Percentiles rank a stretch among this genome's conserved stretches.
Conservation (phyloP, 2,113 vertebrate genomes). For the Mionectes macconnelli region DNA sequence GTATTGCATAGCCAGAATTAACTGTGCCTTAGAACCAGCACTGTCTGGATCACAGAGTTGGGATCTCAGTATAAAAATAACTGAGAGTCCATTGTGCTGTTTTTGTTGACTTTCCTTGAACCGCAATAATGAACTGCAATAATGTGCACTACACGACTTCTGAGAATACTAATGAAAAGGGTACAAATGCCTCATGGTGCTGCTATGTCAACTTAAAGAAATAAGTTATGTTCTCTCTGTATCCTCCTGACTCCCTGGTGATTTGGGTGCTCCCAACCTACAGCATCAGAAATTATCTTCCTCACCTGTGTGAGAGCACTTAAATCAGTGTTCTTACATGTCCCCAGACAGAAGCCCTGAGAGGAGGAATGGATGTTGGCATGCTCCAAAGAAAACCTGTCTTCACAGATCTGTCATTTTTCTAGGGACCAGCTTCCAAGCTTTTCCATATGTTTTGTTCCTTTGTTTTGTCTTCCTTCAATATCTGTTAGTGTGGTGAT, state of each 20-base stretch:
- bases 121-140: neutral
- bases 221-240: neutral
- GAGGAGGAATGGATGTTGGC: neutral
- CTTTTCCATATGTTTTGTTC: neutral
- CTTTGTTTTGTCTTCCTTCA: constrained; percentile 2
- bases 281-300: neutral
- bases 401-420: neutral
- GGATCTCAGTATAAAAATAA: neutral
- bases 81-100: neutral
- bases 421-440: neutral
- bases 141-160: neutral
- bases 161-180: neutral
- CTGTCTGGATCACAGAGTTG: neutral
- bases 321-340: neutral
- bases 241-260: neutral
- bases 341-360: neutral
- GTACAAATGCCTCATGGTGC: neutral
- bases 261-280: neutral
- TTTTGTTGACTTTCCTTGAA: neutral
- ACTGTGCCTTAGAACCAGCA: neutral
- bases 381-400: neutral
- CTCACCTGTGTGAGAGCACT: neutral
- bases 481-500: neutral
- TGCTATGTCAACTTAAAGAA: neutral
- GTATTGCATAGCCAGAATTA: neutral